Conservation (phyloP, 1,140 invertebrate genomes). For the Prorops nasuta region DNA sequence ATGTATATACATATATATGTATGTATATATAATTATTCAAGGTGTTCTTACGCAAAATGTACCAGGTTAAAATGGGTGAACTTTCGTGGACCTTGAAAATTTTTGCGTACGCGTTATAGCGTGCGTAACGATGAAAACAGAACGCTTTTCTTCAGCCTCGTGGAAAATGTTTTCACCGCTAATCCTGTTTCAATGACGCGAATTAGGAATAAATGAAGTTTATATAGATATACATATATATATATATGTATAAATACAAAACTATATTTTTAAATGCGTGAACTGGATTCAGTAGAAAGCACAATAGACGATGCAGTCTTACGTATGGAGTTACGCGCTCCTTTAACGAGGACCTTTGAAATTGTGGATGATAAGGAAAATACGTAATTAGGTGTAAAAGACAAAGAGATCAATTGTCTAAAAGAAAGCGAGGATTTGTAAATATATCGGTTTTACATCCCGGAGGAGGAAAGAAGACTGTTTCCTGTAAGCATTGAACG, state of each 20-base stretch:
- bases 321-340: conserved; percentile 21
- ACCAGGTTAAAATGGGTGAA: conserved; percentile 19
- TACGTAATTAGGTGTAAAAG: conserved; percentile 22
- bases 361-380: conserved; percentile 24
- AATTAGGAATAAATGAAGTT: conserved; percentile 34
- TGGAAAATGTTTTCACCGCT: conserved; percentile 27
- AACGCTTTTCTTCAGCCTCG: conserved; percentile 12
- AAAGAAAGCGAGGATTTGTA: conserved; percentile 30
- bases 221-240: conserved; percentile 18
- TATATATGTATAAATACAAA: too few species aligned
- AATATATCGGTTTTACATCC: conserved; percentile 38
- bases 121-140: conserved; percentile 17
- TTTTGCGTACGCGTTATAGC: conserved; percentile 38
- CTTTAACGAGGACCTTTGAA: conserved; percentile 12
- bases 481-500: conserved; percentile 32
- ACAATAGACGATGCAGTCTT: conserved; percentile 24
- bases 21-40: background rate
- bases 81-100: conserved; percentile 12
- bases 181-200: conserved; percentile 40
- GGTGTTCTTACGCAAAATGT: conserved; percentile 19
- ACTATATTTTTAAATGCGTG: conserved; percentile 36
- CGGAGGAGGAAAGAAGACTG: conserved; percentile 27
- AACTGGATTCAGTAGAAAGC: conserved; percentile 31
- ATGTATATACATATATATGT: background rate
- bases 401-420: background rate